Conservation (phyloP, 2,888 invertebrate species). For the Calameuta idolon region DNA sequence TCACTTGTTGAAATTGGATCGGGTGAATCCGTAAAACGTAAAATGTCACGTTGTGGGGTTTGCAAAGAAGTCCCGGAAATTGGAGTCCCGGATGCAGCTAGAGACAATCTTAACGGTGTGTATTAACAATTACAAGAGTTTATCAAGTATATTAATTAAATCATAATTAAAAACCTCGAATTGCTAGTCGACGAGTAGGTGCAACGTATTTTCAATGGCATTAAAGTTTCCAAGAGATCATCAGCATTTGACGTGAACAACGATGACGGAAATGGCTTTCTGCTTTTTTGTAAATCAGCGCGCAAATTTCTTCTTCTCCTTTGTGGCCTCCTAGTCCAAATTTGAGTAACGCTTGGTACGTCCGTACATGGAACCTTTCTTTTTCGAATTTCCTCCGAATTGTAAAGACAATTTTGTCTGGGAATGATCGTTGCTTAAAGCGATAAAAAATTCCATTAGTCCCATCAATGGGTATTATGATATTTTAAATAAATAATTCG, state of each 20-base stretch:
- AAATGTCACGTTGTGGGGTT: not conserved
- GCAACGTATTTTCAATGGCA: slow-evolving; percentile 19
- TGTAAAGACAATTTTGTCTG: slow-evolving; percentile 15
- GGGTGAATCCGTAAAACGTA: not conserved
- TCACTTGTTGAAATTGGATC: not conserved
- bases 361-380: slow-evolving; percentile 12
- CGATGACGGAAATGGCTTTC: slow-evolving; percentile 21
- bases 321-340: slow-evolving; percentile 30
- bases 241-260: slow-evolving; percentile 18
- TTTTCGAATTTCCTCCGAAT: slow-evolving; percentile 13
- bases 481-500: not conserved
- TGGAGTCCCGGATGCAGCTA: not conserved
- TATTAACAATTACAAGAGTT: not conserved
- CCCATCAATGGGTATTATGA: not conserved
- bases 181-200: slow-evolving; percentile 23
- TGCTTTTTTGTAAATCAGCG: slow-evolving; percentile 19
- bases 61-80: not conserved
- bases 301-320: slow-evolving; percentile 28
- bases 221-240: slow-evolving; percentile 22
- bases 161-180: not conserved
- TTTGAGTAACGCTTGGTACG: slow-evolving; percentile 25
- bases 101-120: not conserved
- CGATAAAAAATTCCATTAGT: not conserved
- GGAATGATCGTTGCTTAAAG: slow-evolving; percentile 28
- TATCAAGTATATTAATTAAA: not conserved